Conservation (phyloP, 2,797 vertebrate genomes). For the Pseudochaenichthys georgianus region DNA sequence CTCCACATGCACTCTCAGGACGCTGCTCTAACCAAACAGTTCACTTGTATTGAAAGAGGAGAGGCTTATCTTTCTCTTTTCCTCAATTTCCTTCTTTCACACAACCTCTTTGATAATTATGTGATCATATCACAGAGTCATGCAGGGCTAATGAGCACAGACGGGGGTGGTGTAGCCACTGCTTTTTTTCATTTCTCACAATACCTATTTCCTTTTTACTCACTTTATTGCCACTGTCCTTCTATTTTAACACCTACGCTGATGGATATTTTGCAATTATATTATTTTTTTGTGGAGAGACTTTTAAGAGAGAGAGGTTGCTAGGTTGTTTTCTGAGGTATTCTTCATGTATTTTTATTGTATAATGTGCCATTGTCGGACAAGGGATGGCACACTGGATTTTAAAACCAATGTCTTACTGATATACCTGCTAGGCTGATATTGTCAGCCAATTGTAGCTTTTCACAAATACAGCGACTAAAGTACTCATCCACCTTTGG, state of each 20-base stretch:
- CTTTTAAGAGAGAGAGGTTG: background rate
- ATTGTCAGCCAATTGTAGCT: background rate
- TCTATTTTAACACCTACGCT: conserved; percentile 55
- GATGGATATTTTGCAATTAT: conserved; percentile 49
- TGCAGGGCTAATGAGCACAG: conserved; percentile 49
- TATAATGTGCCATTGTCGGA: background rate
- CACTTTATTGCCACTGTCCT: conserved; percentile 25
- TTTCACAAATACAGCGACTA: background rate
- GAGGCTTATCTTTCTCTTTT: conserved; percentile 52
- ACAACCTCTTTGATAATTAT: conserved; percentile 47
- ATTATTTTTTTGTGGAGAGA: conserved; percentile 15
- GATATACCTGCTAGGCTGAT: background rate
- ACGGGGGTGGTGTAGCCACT: background rate
- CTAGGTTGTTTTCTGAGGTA: too few relatives aligned
- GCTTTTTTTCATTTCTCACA: conserved; percentile 13
- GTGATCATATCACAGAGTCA: conserved; percentile 57
- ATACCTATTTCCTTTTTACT: conserved; percentile 7
- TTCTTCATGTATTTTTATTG: background rate
- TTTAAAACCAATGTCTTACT: background rate
- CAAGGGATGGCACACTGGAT: background rate
- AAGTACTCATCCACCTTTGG: background rate
- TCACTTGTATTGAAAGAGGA: conserved; percentile 63
- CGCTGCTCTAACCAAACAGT: conserved; percentile 42
- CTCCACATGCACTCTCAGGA: conserved; percentile 65
- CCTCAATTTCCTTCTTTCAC: conserved; percentile 19